Conservation (phyloP, 2,797 vertebrate genomes). For the Rhodeus uyekii region DNA sequence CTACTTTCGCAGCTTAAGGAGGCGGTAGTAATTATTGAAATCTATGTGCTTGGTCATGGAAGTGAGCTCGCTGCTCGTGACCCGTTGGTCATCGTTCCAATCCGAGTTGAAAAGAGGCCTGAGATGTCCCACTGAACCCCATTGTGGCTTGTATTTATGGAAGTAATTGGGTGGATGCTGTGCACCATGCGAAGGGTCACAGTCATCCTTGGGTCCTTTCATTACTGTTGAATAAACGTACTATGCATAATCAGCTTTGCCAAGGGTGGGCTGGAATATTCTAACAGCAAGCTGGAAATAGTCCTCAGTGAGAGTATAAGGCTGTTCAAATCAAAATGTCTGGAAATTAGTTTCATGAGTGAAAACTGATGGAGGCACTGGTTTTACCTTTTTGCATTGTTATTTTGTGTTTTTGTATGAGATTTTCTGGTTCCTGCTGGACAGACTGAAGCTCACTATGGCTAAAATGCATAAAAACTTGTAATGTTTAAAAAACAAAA, state of each 20-base stretch:
- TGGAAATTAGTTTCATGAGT: neutral
- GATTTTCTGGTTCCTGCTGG: neutral
- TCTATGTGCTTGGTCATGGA: conserved; percentile 30
- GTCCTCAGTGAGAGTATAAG: neutral
- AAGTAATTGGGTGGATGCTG: conserved; percentile 51
- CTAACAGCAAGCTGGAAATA: conserved; percentile 22
- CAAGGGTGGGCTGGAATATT: neutral
- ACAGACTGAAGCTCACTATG: conserved; percentile 5
- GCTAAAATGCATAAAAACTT: neutral
- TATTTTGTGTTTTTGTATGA: neutral
- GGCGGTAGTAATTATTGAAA: conserved; percentile 54
- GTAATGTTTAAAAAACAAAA: no score
- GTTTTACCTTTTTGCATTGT: neutral
- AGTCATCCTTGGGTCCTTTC: conserved; percentile 46
- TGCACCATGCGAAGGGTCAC: conserved; percentile 37
- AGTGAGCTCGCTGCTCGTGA: neutral
- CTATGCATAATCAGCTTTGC: conserved; percentile 27
- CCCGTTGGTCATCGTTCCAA: conserved; percentile 32
- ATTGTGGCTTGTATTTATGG: conserved; percentile 27
- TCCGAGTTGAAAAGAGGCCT: conserved; percentile 41
- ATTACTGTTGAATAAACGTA: conserved; percentile 39
- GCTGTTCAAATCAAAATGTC: neutral
- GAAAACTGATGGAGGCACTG: neutral
- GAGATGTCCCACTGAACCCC: conserved; percentile 14
- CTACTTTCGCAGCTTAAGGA: conserved; percentile 9